Base-by-base conservation (phyloP, 1,140 invertebrate genomes). In the Aphelenchoides besseyi region DNA sequence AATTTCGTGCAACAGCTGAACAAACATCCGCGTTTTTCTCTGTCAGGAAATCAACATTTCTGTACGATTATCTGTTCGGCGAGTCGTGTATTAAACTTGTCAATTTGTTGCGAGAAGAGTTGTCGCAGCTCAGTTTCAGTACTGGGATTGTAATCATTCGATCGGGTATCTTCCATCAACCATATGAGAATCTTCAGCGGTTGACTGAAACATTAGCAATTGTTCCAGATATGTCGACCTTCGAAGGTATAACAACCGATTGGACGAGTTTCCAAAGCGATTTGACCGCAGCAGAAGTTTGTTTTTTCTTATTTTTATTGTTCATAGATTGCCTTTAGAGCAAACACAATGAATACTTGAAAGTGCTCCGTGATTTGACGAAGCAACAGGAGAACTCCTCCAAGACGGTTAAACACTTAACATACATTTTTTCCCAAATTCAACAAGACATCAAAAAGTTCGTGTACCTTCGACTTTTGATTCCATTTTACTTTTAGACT, bases 351-450 rank as follows among this genome's bases (percentile, higher is more conserved):
- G 74, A 71, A 29, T 82, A 83, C 69, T 70, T 82, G 18, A 35
- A 69, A 23, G 68, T 73, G 29, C 68, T 80, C 23, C 32, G 69
- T 2, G 71, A 83, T 59, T 48, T 83, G 68, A 79, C 68, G 28
- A 70, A 70, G 36, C 53, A 33, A 8, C 77, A 80, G 37, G 66
- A 82, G 12, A 32, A 26, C 12, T 41, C 53, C 41, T 29, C 41
- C 16, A 82, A 83, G 33, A 71, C 70, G 16, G 57, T 80, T 23
- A 82, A 82, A 37, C 81, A 84, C 52, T 68, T 83, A 54, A 72
- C 63, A 23, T 82, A 82, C 35, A 26, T 67, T 26, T 59, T 76
- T 12, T 74, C 70, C 9, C 78, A 77, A 35, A 28, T 82, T n/a
- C 36, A 68, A 8, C 59, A 75, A 16, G 70, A 74, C 54, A 30